These are phyloP conservation scores for Aurelia coerulea DNA, from an alignment of 30 jellyfish, hydroid and myxozoan genomes.

Conservation along the genomic window DNA sequence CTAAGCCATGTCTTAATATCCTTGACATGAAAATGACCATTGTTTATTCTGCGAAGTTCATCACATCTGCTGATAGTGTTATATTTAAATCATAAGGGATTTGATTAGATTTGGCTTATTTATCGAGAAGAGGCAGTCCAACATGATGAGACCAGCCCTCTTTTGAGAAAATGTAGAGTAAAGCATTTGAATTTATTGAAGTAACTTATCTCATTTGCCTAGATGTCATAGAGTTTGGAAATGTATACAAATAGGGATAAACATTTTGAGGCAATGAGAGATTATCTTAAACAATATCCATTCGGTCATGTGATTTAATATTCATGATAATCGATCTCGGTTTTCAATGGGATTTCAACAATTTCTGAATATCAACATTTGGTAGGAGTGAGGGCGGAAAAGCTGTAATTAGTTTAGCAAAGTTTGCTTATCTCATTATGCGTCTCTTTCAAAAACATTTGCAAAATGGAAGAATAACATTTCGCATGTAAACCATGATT, in stretches of 20 bases:
- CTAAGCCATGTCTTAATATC: conserved; percentile 33
- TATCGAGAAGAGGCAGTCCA: conserved; percentile 48
- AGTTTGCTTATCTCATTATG: conserved; percentile 62
- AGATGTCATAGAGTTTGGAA: conserved; percentile 48
- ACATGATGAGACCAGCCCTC: conserved; percentile 41
- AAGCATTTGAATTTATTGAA: conserved; percentile 25
- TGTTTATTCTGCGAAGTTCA: conserved; percentile 29
- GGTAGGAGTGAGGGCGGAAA: conserved; percentile 58
- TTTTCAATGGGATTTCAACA: conserved; percentile 49
- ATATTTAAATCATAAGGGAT: conserved; percentile 33
- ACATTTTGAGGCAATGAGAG: conserved; percentile 39
- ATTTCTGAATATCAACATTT: conserved; percentile 59
- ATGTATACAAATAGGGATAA: conserved; percentile 52
- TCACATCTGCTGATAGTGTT: conserved; percentile 35
- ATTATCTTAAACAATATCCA: conserved; percentile 45
- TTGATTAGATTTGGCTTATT: conserved; percentile 37
- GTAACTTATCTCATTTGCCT: conserved; percentile 35
- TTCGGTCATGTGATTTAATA: conserved; percentile 61
- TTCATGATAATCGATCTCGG: conserved; percentile 61
- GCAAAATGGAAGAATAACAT: conserved; percentile 56
- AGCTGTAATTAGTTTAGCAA: conserved; percentile 60
- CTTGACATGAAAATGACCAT: conserved; percentile 37
- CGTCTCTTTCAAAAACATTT: conserved; percentile 54
- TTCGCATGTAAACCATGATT: conserved; percentile 49
- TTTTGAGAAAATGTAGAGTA: neutral